A percentile compares a stretch with the other conserved stretches of the same genome.
Conservation (phyloP, 2,113 vertebrate genomes). For the Acrocephalus arundinaceus region DNA sequence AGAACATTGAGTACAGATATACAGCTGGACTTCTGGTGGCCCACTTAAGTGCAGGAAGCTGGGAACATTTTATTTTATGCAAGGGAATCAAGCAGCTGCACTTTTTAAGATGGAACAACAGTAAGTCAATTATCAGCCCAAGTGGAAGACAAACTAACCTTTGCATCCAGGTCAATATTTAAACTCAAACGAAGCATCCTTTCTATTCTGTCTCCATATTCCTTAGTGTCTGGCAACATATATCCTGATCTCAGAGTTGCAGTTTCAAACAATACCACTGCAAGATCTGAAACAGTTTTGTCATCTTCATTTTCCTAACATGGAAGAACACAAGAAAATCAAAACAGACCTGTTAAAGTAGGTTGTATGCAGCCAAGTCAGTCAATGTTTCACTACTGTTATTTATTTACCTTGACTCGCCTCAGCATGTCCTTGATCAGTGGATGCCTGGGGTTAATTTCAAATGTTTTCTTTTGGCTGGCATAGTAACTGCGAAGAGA, state of each 20-base stretch:
- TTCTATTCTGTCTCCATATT: constrained; percentile 94
- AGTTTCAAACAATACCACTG: constrained; percentile 93
- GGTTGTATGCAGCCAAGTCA: background rate
- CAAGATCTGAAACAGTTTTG: constrained; percentile 92
- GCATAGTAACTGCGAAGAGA: constrained; percentile 87
- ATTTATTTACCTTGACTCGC: constrained; percentile 82
- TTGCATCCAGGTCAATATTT: constrained; percentile 87
- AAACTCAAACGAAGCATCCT: constrained; percentile 96
- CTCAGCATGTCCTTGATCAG: constrained; percentile 94
- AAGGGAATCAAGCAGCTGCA: background rate
- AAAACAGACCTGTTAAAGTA: background rate
- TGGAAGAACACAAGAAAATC: background rate
- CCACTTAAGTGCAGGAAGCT: background rate
- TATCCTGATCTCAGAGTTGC: constrained; percentile 95
- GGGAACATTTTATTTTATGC: background rate
- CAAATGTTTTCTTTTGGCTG: constrained; percentile 97
- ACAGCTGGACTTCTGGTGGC: background rate
- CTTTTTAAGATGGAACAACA: background rate
- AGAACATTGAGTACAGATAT: background rate
- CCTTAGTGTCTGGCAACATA: constrained; percentile 91
- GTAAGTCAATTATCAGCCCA: background rate
- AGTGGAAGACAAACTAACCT: constrained; percentile 73
- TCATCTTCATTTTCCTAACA: constrained; percentile 87
- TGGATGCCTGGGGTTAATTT: constrained; percentile 96
- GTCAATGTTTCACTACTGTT: background rate